These are phyloP conservation scores for Callipepla squamata DNA, from an alignment of 2,113 vertebrate species.

Conservation along the genomic window DNA sequence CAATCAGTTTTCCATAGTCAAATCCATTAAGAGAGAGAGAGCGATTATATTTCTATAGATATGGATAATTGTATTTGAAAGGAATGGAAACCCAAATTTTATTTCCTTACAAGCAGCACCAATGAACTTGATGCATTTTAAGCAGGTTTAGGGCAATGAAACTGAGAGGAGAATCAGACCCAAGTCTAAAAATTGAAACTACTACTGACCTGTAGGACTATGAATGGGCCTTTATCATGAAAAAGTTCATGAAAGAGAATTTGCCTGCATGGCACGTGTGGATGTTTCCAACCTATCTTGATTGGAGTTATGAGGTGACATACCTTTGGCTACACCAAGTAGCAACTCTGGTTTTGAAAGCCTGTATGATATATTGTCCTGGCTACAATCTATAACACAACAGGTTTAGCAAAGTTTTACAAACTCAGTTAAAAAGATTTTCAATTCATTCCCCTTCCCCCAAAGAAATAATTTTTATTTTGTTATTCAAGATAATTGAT, in stretches of 20 bases:
- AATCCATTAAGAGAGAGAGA: background rate
- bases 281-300: background rate
- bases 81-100: background rate
- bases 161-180: background rate
- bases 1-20: background rate
- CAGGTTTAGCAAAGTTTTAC: background rate
- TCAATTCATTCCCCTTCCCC: background rate
- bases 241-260: background rate
- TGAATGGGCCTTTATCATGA: background rate
- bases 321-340: background rate
- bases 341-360: background rate
- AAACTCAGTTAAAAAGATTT: background rate
- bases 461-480: background rate
- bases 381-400: background rate
- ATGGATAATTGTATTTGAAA: background rate
- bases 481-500: background rate
- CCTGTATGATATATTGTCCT: background rate
- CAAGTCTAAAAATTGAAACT: background rate
- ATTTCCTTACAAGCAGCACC: background rate
- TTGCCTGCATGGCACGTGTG: background rate
- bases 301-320: background rate
- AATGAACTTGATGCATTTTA: background rate
- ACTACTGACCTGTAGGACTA: background rate
- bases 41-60: background rate
- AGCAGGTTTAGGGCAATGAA: background rate